These are phyloP conservation scores for Hirtodrosophila cameraria DNA, from an alignment of 2,888 invertebrate species.

Conservation along the genomic window DNA sequence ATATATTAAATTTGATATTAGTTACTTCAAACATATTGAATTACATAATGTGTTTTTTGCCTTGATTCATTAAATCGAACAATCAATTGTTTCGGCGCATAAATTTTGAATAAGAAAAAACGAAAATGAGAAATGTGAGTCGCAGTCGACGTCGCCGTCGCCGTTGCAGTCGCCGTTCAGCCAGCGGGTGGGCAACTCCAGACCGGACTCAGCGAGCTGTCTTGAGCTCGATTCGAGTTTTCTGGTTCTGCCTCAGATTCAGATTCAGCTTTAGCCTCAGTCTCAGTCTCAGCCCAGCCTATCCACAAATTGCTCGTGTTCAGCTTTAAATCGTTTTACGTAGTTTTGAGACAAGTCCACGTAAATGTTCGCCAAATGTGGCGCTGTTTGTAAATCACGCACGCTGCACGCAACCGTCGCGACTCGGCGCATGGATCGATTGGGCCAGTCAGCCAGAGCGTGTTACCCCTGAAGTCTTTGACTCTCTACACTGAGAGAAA, in stretches of 20 bases:
- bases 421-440: slow-evolving; percentile 61
- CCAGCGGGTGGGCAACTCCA: slow-evolving; percentile 53
- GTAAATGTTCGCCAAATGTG: slow-evolving; percentile 77
- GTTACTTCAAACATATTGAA: slow-evolving; percentile 58
- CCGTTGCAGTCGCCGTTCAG: neutral
- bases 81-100: slow-evolving; percentile 71
- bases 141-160: slow-evolving; percentile 5
- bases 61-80: slow-evolving; percentile 51
- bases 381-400: slow-evolving; percentile 80
- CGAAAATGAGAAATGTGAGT: slow-evolving; percentile 68
- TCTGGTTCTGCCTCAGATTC: neutral
- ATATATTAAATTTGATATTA: slow-evolving; percentile 62
- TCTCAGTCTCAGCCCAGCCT: slow-evolving; percentile 28
- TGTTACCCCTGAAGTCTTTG: slow-evolving; percentile 5
- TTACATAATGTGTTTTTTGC: slow-evolving; percentile 46
- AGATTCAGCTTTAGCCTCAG: neutral
- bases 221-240: slow-evolving; percentile 14
- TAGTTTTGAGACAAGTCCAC: slow-evolving; percentile 71
- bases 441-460: slow-evolving; percentile 34
- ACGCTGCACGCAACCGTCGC: slow-evolving; percentile 63
- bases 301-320: slow-evolving; percentile 77
- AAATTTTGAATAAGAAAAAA: too few relatives aligned
- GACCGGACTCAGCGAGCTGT: slow-evolving; percentile 4
- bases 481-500: slow-evolving; percentile 9
- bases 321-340: slow-evolving; percentile 78